Evolutionary conservation across 2,888 invertebrate species (phyloP).

Genomic region (Zhuqinia jingwanae): DNA sequence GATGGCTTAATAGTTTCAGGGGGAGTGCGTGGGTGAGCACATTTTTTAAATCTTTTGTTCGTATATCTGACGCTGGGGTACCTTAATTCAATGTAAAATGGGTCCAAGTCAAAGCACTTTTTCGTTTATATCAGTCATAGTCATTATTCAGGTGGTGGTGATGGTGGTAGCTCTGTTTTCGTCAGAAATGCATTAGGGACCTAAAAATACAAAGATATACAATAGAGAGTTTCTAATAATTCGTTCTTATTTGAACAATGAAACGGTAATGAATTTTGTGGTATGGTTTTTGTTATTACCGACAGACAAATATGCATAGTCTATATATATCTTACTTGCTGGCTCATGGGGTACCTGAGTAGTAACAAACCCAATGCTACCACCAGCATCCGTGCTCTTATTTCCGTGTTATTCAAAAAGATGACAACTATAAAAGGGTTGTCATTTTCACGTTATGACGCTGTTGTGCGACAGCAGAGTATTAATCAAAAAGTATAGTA

Average conservation of each 20-base stretch:
- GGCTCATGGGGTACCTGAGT: not conserved
- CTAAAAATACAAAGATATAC: not conserved
- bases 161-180: too few species aligned
- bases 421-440: not conserved
- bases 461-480: not conserved
- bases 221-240: not conserved
- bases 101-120: not conserved
- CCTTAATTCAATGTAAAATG: conserved; percentile 5
- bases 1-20: not conserved
- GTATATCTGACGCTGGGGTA: not conserved
- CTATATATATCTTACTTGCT: not conserved
- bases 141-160: too few species aligned
- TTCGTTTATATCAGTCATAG: not conserved
- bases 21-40: not conserved
- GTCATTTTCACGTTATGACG: not conserved
- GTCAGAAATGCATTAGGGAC: not conserved
- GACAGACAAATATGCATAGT: too few species aligned
- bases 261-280: not conserved
- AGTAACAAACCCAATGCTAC: not conserved
- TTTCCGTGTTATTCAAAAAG: conserved; percentile 7
- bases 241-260: conserved; percentile 11
- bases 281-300: not conserved
- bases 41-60: not conserved
- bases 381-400: not conserved
- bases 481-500: not conserved